These are phyloP conservation scores for Synanthedon myopaeformis DNA, from an alignment of 2,888 invertebrate species.

Conservation along the genomic window DNA sequence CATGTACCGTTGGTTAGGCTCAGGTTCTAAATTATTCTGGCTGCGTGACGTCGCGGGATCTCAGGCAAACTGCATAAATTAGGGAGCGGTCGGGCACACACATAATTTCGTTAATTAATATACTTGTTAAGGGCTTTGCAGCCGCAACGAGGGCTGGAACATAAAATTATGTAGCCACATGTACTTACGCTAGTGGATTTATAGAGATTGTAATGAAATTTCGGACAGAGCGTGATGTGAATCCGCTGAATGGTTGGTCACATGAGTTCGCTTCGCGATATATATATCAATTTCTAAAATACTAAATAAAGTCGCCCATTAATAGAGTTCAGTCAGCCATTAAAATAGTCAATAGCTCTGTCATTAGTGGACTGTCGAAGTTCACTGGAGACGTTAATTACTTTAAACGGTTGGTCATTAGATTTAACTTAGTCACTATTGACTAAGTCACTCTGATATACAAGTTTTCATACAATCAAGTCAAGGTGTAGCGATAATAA, in stretches of 20 bases:
- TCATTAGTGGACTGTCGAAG: too few species aligned
- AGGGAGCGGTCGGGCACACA: slow-evolving; percentile 1
- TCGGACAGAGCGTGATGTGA: neutral
- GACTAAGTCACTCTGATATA: too few species aligned
- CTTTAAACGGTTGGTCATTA: too few species aligned
- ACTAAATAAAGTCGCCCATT: too few species aligned
- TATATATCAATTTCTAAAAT: too few species aligned
- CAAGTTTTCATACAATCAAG: too few species aligned
- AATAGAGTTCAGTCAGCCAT: too few species aligned
- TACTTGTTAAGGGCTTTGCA: neutral
- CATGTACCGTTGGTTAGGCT: slow-evolving; percentile 11
- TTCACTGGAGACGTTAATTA: too few species aligned
- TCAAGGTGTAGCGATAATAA: too few species aligned
- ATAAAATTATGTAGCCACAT: neutral
- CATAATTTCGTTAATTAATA: slow-evolving; percentile 16
- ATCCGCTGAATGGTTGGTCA: neutral
- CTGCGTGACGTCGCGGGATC: slow-evolving; percentile 18
- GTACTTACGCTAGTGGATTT: neutral
- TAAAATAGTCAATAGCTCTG: too few species aligned
- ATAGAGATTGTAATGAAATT: neutral
- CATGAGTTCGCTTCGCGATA: too few species aligned
- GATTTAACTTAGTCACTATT: too few species aligned
- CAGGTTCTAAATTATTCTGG: slow-evolving; percentile 17
- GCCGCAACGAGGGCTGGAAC: neutral
- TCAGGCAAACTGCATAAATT: slow-evolving; percentile 11